A percentile compares a stretch with the other conserved stretches of the same genome.
These are phyloP conservation scores for Sesamia inferens DNA, from an alignment of 2,888 invertebrate species.

Conservation along the genomic window DNA sequence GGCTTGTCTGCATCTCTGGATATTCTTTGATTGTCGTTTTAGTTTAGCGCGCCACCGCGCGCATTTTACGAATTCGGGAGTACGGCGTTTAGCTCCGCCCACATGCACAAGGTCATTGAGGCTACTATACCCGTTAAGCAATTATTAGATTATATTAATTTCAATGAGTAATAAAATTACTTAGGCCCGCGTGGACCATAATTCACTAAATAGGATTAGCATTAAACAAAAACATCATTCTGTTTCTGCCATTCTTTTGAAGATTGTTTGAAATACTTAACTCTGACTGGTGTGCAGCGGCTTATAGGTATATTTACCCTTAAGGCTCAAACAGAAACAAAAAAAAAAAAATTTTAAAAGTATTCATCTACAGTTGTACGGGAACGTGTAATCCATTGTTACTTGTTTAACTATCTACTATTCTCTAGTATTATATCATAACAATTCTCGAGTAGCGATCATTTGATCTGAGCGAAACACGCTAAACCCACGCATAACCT, in stretches of 20 bases:
- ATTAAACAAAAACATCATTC: background rate
- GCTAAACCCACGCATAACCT: constrained; percentile 25
- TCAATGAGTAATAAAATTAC: too few relatives aligned
- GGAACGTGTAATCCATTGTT: too few relatives aligned
- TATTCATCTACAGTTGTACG: background rate
- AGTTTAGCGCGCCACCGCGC: too few relatives aligned
- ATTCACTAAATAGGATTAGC: background rate
- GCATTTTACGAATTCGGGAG: too few relatives aligned
- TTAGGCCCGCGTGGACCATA: background rate
- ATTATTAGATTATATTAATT: too few relatives aligned
- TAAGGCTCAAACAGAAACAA: background rate
- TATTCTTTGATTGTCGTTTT: too few relatives aligned
- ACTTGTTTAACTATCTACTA: background rate
- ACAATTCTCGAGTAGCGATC: constrained; percentile 2
- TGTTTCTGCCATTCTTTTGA: background rate
- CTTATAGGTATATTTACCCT: background rate
- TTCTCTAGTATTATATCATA: constrained; percentile 6
- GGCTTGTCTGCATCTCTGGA: too few relatives aligned
- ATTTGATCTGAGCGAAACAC: background rate
- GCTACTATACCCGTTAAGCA: too few relatives aligned
- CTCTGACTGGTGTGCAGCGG: background rate
- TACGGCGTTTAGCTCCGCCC: too few relatives aligned
- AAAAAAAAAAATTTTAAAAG: background rate
- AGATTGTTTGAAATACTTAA: background rate
- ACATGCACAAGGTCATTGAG: too few relatives aligned